Base-by-base conservation (phyloP, 2,888 invertebrate species). In the Eupelmus urozonus region DNA sequence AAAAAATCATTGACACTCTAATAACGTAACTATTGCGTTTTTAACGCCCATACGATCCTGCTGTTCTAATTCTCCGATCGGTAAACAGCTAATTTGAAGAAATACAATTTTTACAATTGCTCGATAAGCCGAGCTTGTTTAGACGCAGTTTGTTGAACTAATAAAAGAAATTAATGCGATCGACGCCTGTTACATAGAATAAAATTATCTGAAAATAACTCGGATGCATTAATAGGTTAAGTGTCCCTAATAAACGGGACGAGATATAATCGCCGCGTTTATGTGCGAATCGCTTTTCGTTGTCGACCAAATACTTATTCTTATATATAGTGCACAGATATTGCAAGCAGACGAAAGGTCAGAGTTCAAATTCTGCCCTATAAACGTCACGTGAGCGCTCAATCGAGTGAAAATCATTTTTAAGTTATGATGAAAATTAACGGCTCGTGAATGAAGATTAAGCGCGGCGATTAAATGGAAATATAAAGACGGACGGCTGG, bases 211-310 rank as follows among this genome's bases (percentile, higher is more conserved):
- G 25, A 51, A 72, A 72, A 53, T 42, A 53, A 55, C 25, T 25
- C 29, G 13, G 45, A 29, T 49, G 16, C 27, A 49, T 63, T 40
- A 25, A 72, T 53, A 53, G 53, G 27, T 40, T 40, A 72, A 63
- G 51, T 72, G 72, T 23, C 53, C 53, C 40, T 72, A 72, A 72
- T 72, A 62, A 72, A 9, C 18, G 23, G n/a, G 20, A 53, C 23
- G 34, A 62, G 51, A 51, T 62, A 40, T 51, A 29, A 20, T 45
- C 49, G 4, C n/a, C 18, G 16, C 16, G 18, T 20, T 40, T 34
- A 53, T 45, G 23, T 23, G 42, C 18, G 27, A 34, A 34, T 70
- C n/a, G 13, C 13, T 70, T 67, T 67, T 34, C 16, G 20, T 53
- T 16, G 16, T 53, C 29, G 49, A 45, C 23, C 13, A 20, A 34